Evolutionary conservation across 1,140 invertebrate species (phyloP), one percentile per base, ranked within the genome.

Genomic region (Phthorimaea operculella): DNA sequence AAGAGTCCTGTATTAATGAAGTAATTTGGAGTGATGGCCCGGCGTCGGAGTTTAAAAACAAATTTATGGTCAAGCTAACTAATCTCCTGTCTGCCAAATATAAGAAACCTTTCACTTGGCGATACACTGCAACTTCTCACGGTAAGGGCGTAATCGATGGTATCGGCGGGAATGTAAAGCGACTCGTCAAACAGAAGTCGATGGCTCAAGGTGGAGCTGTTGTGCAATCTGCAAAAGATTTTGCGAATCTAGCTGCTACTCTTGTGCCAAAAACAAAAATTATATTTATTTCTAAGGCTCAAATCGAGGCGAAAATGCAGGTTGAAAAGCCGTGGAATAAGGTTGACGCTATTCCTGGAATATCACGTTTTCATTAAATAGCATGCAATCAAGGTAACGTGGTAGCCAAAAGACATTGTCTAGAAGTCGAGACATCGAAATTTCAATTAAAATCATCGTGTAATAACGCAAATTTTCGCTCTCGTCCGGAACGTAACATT

Each of bases 1-100:
- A 42, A n/a, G 8, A 15, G 8, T 34, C 18, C 10, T 21, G 10
- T 17, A 12, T 53, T 11, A 21, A 36, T 8, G 18, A 53, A 4
- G 36, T 53, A 9, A 53, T 53, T 4, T 53, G 52, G 52, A 53
- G 52, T 44, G 52, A 53, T 28, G 52, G 52, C 12, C 52, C 52
- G 10, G 14, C 52, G 4, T 53, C 52, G 9, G 52, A 53, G 17
- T 53, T 53, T 42, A 53, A 36, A 16, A 39, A 52, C 34, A 52
- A 47, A 17, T 47, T 47, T 47, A 47, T 47, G 44, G 44, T 47
- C 12, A 15, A 47, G 44, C 44, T 47, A 15, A 11, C 15, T 17
- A 15, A 47, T 47, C 44, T 15, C 44, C 16, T 47, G 16, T 16
- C 11, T 16, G 11, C 8, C 12, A 47, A 47, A 47, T 47, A 16